A percentile compares a stretch with the other conserved stretches of the same genome.
Evolutionary conservation across 1,140 invertebrate species (phyloP).

Genomic region (Dendrolimus kikuchii): DNA sequence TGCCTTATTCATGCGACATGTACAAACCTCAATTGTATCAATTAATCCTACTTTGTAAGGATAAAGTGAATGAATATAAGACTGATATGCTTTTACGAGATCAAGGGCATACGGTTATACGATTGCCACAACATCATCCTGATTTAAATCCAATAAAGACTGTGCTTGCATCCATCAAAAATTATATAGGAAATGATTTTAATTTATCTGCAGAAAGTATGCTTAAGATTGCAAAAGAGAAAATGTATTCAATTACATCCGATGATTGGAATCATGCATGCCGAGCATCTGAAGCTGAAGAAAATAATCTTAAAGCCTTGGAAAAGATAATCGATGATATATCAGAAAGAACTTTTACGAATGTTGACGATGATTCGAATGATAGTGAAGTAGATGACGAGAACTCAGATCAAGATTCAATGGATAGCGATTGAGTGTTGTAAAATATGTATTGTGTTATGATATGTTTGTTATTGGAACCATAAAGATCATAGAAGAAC

Average conservation of each 20-base stretch:
- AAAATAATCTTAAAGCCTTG: constrained; percentile 10
- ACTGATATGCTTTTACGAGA: constrained; percentile 22
- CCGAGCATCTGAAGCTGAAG: constrained; percentile 7
- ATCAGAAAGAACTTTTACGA: constrained; percentile 6
- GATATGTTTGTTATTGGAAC: too few relatives aligned
- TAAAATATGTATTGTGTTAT: too few relatives aligned
- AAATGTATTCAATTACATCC: constrained; percentile 3
- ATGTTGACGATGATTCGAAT: constrained; percentile 2
- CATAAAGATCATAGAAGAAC: too few relatives aligned
- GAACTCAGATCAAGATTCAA: constrained; percentile 6
- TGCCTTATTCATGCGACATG: constrained; percentile 17
- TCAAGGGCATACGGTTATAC: constrained; percentile 20
- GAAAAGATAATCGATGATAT: constrained; percentile 16
- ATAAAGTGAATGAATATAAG: constrained; percentile 19
- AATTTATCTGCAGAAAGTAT: constrained; percentile 11
- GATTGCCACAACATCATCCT: constrained; percentile 24
- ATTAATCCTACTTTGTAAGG: constrained; percentile 16
- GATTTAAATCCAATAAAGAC: constrained; percentile 31
- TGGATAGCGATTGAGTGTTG: constrained; percentile 8
- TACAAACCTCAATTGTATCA: constrained; percentile 21
- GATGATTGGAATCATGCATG: constrained; percentile 10
- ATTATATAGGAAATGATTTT: constrained; percentile 12
- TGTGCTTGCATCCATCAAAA: constrained; percentile 15
- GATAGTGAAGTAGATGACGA: constrained; percentile 1
- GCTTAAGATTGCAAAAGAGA: constrained; percentile 13